Evolutionary conservation across 37 sponge, comb jelly and placozoan genomes (phyloP), one percentile per base, ranked within the genome.

Genomic region (Theonella swinhoei): DNA sequence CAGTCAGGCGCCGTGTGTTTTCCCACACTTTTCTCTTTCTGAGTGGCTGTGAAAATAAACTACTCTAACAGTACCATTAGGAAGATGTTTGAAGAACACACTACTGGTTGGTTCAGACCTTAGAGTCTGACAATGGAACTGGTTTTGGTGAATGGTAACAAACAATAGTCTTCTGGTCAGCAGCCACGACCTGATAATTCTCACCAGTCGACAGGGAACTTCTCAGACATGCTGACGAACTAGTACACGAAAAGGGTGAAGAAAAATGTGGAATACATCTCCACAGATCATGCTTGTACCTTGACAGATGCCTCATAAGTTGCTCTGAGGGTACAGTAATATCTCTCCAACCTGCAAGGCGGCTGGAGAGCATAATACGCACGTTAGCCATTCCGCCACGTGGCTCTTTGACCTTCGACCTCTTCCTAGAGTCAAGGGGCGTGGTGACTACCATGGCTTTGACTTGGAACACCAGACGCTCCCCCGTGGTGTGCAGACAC

Each of bases 401-500:
- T n/a, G n/a, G n/a, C n/a, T n/a, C n/a, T n/a, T n/a, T n/a, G n/a
- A n/a, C n/a, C n/a, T n/a, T n/a, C n/a, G n/a, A n/a, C n/a, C n/a
- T n/a, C n/a, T n/a, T n/a, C n/a, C n/a, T n/a, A n/a, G n/a, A n/a
- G n/a, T n/a, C n/a, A n/a, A n/a, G n/a, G n/a, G n/a, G n/a, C n/a
- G n/a, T n/a, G n/a, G n/a, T n/a, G n/a, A n/a, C n/a, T n/a, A n/a
- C n/a, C n/a, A n/a, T n/a, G n/a, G n/a, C n/a, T n/a, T n/a, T n/a
- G n/a, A n/a, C n/a, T n/a, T n/a, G n/a, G n/a, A n/a, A n/a, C n/a
- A n/a, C n/a, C n/a, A 79, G 83, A 33, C 72, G 95, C 23, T 85
- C 89, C 68, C 86, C 95, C 0, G 82, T 91, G n/a, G 4, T 91
- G 5, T 84, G 76, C 37, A 81, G 72, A 30, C 80, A 85, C 65